Evolutionary conservation across 1,140 invertebrate genomes (phyloP), one percentile per base, ranked within the genome.

Genomic region (Hestina assimilis): DNA sequence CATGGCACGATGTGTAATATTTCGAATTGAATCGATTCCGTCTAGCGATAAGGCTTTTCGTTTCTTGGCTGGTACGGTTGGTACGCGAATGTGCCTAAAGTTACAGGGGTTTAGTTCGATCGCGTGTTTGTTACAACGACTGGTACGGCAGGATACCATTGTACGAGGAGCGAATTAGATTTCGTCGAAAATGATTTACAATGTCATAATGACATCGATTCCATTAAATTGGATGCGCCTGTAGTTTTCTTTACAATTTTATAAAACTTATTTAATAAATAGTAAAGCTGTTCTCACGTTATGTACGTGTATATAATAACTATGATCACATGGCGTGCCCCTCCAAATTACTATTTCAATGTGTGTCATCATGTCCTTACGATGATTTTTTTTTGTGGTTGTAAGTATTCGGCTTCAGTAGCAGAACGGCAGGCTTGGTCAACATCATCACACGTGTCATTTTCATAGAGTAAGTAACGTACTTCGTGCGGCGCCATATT

Each of bases 1-100:
- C 77, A 82, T 84, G 71, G 69, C 63, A 70, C 73, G 70, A 75
- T 81, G 79, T 72, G 74, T 83, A 82, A 84, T 87, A 85, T 81
- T 38, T 83, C 69, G 77, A 72, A 83, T 79, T 81, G 79, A 85
- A 83, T 83, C 83, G 83, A 87, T 85, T 79, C 70, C 63, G 75
- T 79, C 71, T 75, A 74, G 72, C 78, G 80, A 84, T 80, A 83
- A 76, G 70, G 71, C 76, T 72, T 82, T 69, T 75, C 72, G 69
- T 79, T 72, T 69, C 61, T 69, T 58, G 67, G 62, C 75, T 85
- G 82, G 82, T 70, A 87, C 84, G 75, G 70, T 66, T 75, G 72
- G 79, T 66, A 70, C 84, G 70, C 76, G 69, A 77, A 74, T 71
- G 69, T 72, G 68, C 57, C 67, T 69, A 62, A 75, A 86, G 63